phyloP scores from a whole-genome alignment of 2,888 invertebrate genomes.

The Eupithecia abbreviata region DNA sequence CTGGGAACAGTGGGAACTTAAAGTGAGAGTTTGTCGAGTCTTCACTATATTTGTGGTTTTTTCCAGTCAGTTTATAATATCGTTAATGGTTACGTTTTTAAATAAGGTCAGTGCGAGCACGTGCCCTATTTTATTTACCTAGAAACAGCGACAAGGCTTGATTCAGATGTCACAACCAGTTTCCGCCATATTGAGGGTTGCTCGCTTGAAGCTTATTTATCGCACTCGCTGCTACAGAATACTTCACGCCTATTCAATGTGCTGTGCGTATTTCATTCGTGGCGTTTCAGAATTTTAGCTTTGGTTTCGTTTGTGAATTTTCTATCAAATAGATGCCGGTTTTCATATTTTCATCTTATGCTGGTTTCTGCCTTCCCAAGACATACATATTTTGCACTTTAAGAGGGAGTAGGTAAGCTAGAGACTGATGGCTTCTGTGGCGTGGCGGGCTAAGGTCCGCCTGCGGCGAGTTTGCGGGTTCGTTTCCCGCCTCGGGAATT shows the following conservation, averaged over 20 bases:
- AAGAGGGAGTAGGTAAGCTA: background rate
- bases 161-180: constrained; percentile 64
- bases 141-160: constrained; percentile 46
- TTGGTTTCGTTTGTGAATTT: constrained; percentile 17
- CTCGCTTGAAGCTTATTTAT: constrained; percentile 47
- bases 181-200: constrained; percentile 53
- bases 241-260: constrained; percentile 31
- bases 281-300: constrained; percentile 20
- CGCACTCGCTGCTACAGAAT: constrained; percentile 36
- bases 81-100: background rate
- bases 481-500: too few relatives aligned
- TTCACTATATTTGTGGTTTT: background rate
- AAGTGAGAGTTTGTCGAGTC: background rate
- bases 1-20: too few relatives aligned
- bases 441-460: too few relatives aligned
- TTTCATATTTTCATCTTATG: background rate
- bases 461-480: too few relatives aligned
- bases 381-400: background rate
- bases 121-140: constrained; percentile 45
- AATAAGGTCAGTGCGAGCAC: constrained; percentile 38
- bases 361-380: background rate
- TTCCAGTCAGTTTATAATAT: background rate
- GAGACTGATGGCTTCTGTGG: background rate
- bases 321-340: background rate
- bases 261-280: constrained; percentile 21